phyloP scores from a whole-genome alignment of 1,140 invertebrate species.

The Kradibia gibbosae region DNA sequence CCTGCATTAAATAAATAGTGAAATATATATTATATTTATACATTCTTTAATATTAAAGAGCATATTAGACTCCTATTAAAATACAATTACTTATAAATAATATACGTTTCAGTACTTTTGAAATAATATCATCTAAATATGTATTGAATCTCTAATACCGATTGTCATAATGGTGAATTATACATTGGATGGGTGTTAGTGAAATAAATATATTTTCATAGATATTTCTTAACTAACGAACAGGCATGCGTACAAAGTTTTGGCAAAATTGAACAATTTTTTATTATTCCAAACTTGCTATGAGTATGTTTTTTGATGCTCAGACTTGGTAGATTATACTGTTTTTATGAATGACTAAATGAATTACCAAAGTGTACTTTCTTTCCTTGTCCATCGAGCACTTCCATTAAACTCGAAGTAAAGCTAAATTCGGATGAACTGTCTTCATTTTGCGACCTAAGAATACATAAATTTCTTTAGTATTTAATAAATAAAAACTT shows the following conservation, averaged over 20 bases:
- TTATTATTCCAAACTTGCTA: neutral
- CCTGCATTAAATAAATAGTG: neutral
- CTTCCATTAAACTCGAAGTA: conserved; percentile 70
- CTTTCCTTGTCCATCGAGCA: conserved; percentile 66
- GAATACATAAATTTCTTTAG: conserved; percentile 36
- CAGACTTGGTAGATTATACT: conserved; percentile 47
- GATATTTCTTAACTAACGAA: neutral
- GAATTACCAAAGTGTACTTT: conserved; percentile 67
- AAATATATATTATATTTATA: neutral
- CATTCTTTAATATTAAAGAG: neutral
- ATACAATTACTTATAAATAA: neutral
- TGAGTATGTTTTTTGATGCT: too few relatives aligned
- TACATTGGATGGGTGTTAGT: neutral
- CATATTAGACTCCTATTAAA: neutral
- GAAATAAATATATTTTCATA: neutral
- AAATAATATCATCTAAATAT: neutral
- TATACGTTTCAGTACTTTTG: neutral
- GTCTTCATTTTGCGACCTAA: conserved; percentile 64
- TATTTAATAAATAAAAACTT: neutral
- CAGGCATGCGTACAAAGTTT: neutral
- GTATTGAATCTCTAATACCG: neutral
- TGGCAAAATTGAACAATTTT: neutral
- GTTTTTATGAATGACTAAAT: conserved; percentile 54
- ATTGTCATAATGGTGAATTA: neutral
- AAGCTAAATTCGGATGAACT: conserved; percentile 72